Base-by-base conservation (phyloP, 2,888 invertebrate species). In the Carabus problematicus region DNA sequence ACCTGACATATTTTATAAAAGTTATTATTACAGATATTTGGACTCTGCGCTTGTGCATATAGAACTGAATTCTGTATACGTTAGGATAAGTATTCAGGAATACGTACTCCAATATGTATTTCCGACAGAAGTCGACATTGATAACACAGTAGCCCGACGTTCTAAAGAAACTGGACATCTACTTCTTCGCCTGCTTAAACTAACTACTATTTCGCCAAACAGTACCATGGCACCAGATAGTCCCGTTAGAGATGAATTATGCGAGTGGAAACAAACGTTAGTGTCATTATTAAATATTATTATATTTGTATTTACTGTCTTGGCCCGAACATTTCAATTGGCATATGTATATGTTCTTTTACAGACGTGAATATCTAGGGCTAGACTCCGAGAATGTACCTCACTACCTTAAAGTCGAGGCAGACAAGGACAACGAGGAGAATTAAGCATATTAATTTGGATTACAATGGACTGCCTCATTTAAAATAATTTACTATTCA, bases 71-170 rank as follows among this genome's bases (percentile, higher is more conserved):
- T 91, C 95, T 0, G 88, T 87, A 73, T 94, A 94, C 80, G 91
- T 94, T 1, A 86, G 91, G 75, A 89, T 94, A 2, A 85, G 84
- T 0, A 84, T 97, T 42, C 96, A 94, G 81, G 90, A 88, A 12
- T 96, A 96, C 84, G 86, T 94, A 75, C 91, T 98, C 78, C 98
- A 98, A 82, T 84, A 97, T 74, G 90, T 89, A 71, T 85, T 97
- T 72, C 88, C 90, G 39, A 91, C 92, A 72, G 97, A 97, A 81
- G 88, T 98, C 0, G 85, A 87, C 72, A 87, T 89, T 42, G 89
- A 89, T 62, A 86, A 86, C 72, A 91, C 94, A 69, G 84, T 82
- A 1, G 93, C 92, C 1, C 87, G 90, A 79, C 86, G 97, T 73
- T 96, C 96, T 9, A 89, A 91, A 81, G 89, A 86, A 54, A 95